A percentile compares a stretch with the other conserved stretches of the same genome.
These are phyloP conservation scores for Sialis lutaria DNA, from an alignment of 2,888 invertebrate genomes.

Conservation along the genomic window DNA sequence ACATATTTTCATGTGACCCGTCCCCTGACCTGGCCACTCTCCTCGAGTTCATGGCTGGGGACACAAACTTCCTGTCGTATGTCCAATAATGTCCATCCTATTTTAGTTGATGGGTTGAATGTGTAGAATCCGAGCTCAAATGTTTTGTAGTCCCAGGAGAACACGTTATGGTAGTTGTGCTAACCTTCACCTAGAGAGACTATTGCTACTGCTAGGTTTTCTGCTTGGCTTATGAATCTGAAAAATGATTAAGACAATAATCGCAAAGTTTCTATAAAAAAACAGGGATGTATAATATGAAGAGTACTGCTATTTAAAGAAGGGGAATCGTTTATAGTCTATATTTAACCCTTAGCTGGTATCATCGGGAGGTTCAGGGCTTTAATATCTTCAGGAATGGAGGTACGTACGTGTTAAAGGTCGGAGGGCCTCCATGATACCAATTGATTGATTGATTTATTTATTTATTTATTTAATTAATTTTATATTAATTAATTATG, in stretches of 20 bases:
- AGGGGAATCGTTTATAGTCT: background rate
- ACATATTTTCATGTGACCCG: conserved; percentile 33
- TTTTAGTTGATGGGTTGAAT: conserved; percentile 54
- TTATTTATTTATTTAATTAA: too few relatives aligned
- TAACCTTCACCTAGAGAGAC: conserved; percentile 66
- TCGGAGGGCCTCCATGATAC: too few relatives aligned
- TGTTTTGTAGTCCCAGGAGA: conserved; percentile 38
- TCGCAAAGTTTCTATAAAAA: too few relatives aligned
- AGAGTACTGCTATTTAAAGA: background rate
- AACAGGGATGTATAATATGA: background rate
- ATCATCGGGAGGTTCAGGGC: too few relatives aligned
- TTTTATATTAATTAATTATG: too few relatives aligned
- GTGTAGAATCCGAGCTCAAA: conserved; percentile 38
- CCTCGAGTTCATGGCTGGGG: conserved; percentile 34
- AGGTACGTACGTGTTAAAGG: too few relatives aligned
- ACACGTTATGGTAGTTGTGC: conserved; percentile 73
- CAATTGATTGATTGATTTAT: too few relatives aligned
- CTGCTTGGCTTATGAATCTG: conserved; percentile 51
- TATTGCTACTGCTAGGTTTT: conserved; percentile 51
- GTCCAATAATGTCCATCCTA: conserved; percentile 84
- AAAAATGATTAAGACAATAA: too few relatives aligned
- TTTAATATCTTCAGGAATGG: too few relatives aligned
- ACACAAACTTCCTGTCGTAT: conserved; percentile 54
- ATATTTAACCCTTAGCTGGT: too few relatives aligned
- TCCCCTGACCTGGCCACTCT: conserved; percentile 40